Evolutionary conservation across 35 echinoderm and acorn worm species (phyloP), one percentile per base, ranked within the genome.

Genomic region (Heliocidaris tuberculata): DNA sequence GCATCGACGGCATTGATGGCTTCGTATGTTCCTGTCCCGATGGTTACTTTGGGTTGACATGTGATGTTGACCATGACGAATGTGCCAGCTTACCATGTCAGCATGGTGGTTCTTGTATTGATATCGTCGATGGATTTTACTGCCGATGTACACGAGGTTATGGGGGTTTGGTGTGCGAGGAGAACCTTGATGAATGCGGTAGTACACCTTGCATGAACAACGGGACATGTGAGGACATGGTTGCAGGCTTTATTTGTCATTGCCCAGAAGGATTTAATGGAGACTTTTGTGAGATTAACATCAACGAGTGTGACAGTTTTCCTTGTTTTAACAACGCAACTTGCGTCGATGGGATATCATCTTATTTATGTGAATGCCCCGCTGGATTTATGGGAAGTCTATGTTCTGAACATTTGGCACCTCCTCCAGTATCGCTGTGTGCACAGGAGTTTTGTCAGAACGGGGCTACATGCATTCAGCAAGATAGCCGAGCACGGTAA

Each of bases 291-390:
- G 95, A 97, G 32, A 50, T 95, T 11, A 60, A 97, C 85, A 94
- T 97, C 31, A 60, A 97, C 92, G 95, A 97, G 30, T 97, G 97
- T 50, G 50, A 29, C 4, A 90, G 48, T 47, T 27, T 61, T 49
- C 97, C 95, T 9, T 97, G 97, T 95, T 47, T 90, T 13, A 95
- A 97, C 94, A 94, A 94, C 48, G 94, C 95, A 32, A 95, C 94
- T 10, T 97, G 97, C 94, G 49, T 94, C 13, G 95, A 99, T 88
- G 90, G 86, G 50, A 31, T 96, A 6, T 88, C 92, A 30, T 48
- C 30, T 49, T 99, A 95, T 54, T 59, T 27, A 2, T 99, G 96
- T 86, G 49, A 92, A 24, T 99, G 98, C 88, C 50, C 50, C 29
- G 0, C 88, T 47, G 97, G 97, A 49, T 98, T 94, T 94, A 90